These are phyloP conservation scores for Pissodes strobi DNA, from an alignment of 1,140 invertebrate species.

Conservation along the genomic window DNA sequence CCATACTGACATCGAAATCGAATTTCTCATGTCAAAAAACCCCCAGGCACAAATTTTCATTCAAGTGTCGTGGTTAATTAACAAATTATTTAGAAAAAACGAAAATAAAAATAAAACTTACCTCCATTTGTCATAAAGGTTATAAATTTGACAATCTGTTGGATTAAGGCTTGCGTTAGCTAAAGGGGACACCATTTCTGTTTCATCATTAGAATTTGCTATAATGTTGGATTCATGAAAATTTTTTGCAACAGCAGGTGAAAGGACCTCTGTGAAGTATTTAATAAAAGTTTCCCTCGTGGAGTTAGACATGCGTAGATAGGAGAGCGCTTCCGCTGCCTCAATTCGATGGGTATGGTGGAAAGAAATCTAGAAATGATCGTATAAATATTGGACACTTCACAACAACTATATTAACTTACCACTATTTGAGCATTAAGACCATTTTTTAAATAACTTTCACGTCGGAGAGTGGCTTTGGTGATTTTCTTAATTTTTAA, in stretches of 20 bases:
- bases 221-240: too few relatives aligned
- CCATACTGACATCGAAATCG: too few relatives aligned
- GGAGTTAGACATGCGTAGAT: neutral
- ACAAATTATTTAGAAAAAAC: too few relatives aligned
- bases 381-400: neutral
- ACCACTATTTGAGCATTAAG: conserved; percentile 1
- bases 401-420: neutral
- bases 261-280: neutral
- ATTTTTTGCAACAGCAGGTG: neutral
- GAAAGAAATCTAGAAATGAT: too few relatives aligned
- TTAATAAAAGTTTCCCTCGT: conserved; percentile 5
- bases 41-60: too few relatives aligned
- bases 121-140: conserved; percentile 6
- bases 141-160: too few relatives aligned
- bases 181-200: conserved; percentile 3
- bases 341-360: conserved; percentile 8
- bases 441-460: too few relatives aligned
- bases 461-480: neutral
- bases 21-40: too few relatives aligned
- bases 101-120: too few relatives aligned
- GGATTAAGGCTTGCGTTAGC: conserved; percentile 6
- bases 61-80: too few relatives aligned
- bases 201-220: too few relatives aligned
- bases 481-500: neutral
- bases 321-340: neutral